Evolutionary conservation across 2,797 vertebrate species (phyloP).

Genomic region (Poeciliopsis paucimaculata): DNA sequence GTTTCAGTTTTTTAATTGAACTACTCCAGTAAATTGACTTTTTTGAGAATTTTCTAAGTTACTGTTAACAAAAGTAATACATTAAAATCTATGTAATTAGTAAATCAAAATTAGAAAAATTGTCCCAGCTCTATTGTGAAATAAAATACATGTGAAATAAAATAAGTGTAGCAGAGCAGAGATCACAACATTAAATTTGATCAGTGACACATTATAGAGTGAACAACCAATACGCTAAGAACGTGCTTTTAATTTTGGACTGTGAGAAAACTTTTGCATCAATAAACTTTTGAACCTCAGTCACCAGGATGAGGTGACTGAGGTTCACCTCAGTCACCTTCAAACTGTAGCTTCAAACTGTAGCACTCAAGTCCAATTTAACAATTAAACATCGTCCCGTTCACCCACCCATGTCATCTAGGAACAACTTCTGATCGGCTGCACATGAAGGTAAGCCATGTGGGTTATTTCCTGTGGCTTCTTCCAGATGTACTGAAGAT

Average conservation of each 20-base stretch:
- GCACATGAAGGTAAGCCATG: not conserved
- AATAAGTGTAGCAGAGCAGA: not conserved
- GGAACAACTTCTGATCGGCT: not conserved
- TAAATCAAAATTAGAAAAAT: too few relatives aligned
- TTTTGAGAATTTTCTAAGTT: too few relatives aligned
- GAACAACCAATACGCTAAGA: not conserved
- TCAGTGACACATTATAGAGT: not conserved
- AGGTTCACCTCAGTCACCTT: too few relatives aligned
- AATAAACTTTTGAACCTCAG: not conserved
- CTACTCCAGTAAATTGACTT: too few relatives aligned
- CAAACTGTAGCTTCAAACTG: too few relatives aligned
- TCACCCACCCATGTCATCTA: not conserved
- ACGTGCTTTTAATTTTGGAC: not conserved
- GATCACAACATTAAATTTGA: not conserved
- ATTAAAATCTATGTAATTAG: too few relatives aligned
- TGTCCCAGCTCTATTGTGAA: too few relatives aligned
- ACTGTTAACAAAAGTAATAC: too few relatives aligned
- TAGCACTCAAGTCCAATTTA: not conserved
- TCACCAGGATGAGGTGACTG: not conserved
- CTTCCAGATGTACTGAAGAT: not conserved
- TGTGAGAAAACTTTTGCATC: not conserved
- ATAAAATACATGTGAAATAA: too few relatives aligned
- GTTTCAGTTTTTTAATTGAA: too few relatives aligned
- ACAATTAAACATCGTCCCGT: not conserved
- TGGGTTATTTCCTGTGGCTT: not conserved